Conservation (phyloP, 35 echinoderm and acorn worm species). For the Apostichopus japonicus region DNA sequence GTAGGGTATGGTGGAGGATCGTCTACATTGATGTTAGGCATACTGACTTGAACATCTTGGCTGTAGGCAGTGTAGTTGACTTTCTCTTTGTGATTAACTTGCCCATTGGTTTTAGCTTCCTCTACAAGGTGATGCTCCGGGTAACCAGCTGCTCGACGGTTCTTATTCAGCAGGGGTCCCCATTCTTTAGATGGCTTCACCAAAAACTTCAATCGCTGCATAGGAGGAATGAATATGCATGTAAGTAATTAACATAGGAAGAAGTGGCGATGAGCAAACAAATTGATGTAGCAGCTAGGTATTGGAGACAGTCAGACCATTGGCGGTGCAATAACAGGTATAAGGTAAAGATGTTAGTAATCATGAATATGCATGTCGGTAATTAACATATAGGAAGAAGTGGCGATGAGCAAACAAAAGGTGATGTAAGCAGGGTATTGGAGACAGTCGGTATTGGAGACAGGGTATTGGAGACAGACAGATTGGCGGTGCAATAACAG, state of each 20-base stretch:
- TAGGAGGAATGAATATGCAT: constrained; percentile 1
- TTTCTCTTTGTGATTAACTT: not conserved
- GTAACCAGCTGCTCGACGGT: constrained; percentile 88
- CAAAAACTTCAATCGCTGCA: constrained; percentile 68
- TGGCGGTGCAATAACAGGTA: no score
- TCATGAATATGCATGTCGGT: not conserved
- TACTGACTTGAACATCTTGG: constrained; percentile 31
- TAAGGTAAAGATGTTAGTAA: no score
- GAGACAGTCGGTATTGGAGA: no score
- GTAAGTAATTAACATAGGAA: no score
- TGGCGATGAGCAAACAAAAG: no score
- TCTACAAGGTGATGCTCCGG: constrained; percentile 29
- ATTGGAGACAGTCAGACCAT: no score
- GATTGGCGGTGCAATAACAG: no score
- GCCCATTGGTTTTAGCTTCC: not conserved
- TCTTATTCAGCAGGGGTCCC: constrained; percentile 79
- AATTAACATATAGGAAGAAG: no score
- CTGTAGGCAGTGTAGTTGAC: not conserved
- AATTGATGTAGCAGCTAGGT: no score
- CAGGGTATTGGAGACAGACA: not conserved
- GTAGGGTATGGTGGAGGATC: constrained; percentile 29
- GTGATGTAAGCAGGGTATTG: not conserved
- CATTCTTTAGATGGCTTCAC: constrained; percentile 80
- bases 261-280: no score
- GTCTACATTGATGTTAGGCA: not conserved